phyloP scores from a whole-genome alignment of 1,140 invertebrate species.

The Amphibalanus amphitrite region DNA sequence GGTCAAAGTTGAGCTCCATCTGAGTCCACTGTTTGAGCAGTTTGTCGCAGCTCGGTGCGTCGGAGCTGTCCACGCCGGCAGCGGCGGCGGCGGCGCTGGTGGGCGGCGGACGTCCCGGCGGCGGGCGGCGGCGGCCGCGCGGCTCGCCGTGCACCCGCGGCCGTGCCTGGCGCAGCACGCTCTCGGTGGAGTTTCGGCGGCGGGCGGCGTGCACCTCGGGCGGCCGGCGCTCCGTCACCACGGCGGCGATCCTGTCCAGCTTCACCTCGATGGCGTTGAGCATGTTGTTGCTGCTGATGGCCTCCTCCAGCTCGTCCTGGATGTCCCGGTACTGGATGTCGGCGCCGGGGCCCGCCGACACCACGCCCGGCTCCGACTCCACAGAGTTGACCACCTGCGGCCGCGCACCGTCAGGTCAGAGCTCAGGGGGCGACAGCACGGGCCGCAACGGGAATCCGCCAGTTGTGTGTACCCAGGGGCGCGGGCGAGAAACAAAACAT shows the following conservation, averaged over 20 bases:
- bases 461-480: too few species aligned
- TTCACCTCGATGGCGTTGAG: slow-evolving; percentile 22
- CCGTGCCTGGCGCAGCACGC: background rate
- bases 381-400: background rate
- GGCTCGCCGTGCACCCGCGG: background rate
- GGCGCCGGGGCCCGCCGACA: too few species aligned
- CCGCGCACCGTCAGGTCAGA: too few species aligned
- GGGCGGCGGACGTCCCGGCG: too few species aligned
- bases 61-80: background rate
- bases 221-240: background rate
- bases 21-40: slow-evolving; percentile 4
- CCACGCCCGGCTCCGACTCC: background rate
- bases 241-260: slow-evolving; percentile 18
- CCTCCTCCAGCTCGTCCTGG: slow-evolving; percentile 10
- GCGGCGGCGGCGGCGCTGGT: too few species aligned
- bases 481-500: too few species aligned
- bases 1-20: slow-evolving; percentile 5
- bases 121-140: too few species aligned
- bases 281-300: slow-evolving; percentile 14
- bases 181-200: background rate
- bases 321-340: background rate
- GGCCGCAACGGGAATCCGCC: too few species aligned
- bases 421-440: too few species aligned
- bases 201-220: too few species aligned
- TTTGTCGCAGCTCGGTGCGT: background rate